Evolutionary conservation across 2,888 invertebrate species (phyloP), one percentile per base, ranked within the genome.

Genomic region (Cheilosia vernalis): DNA sequence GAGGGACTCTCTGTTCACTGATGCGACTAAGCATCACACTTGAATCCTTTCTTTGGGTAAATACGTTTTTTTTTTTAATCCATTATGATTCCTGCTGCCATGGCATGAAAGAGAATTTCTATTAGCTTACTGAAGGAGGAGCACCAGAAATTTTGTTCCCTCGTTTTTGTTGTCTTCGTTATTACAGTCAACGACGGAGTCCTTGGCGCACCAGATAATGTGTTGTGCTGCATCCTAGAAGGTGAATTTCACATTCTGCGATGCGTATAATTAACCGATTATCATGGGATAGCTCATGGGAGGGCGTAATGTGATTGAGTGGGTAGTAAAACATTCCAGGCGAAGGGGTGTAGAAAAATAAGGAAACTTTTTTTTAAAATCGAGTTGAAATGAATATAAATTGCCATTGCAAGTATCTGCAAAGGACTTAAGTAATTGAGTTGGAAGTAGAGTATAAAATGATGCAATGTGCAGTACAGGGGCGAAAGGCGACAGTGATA

Each of bases 191-290:
- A 19, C 27, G 63, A 49, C 21, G 37, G 21, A 49, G 49, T 64
- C 63, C 33, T 49, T 64, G 37, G 21, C 30, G 9, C 7, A 33
- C 15, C 49, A 49, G 21, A 19, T 64, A 33, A 37, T 49, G 30
- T 63, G 49, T 37, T 63, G 24, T 49, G 37, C 40, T 64, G 66
- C 74, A 58, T 58, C 58, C 37, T 58, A 40, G 13, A 21, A 24
- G 42, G 51, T 58, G 21, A 60, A 66, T 56, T 56, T 49, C 30
- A 51, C 51, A 42, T 51, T 21, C 42, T 49, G 66, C 56, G 58
- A 6, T 42, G 40, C 56, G 58, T 60, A 76, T 76, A 76, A 76
- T 66, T 66, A 67, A 60, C 40, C 58, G 67, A 76, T 76, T 76
- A 67, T 67, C 40, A 51, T 66, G 15, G 30, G 33, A 66, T 30